Base-by-base conservation (phyloP, 1,140 invertebrate species). In the Aphis craccivora region DNA sequence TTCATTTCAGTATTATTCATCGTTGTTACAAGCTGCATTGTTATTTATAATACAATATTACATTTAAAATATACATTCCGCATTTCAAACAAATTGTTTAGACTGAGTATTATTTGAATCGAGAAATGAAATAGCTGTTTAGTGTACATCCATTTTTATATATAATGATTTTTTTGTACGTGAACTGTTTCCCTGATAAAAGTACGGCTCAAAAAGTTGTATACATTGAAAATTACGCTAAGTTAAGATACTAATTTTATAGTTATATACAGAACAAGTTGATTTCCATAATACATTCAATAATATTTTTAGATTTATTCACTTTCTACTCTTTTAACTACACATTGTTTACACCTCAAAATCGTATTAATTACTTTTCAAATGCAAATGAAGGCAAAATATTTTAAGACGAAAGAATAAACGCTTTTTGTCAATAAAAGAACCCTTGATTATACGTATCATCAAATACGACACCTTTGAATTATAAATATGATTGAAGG, bases 341-440 rank as follows among this genome's bases (percentile, higher is more conserved):
- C 60, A 2, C 25, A 14, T 30, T 30, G 5, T 30, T 30, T 67
- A 30, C 11, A 14, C 3, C 23, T 14, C 23, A 30, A 86, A 86
- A 14, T 2, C 22, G 2, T 45, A 30, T 9, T 86, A 30, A 86
- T 86, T 86, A 86, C 9, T 86, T 43, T 86, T 30, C 23, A 25
- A 30, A 30, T 40, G 25, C 45, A 86, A 83, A 11, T 83, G 7
- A 0, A 40, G 25, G 23, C 11, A 86, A 45, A 43, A 43, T 86
- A 43, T 45, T 86, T 45, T 43, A 0, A 86, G 45, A 86, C 25
- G 8, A 86, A 86, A 86, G 4, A 35, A 88, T 18, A 88, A 88
- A 48, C 1, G 45, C 45, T 88, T 48, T 48, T 88, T 88, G 45
- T 88, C 43, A 88, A 35, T 88, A 88, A 88, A 88, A 48, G 14